A percentile compares a stretch with the other conserved stretches of the same genome.
Evolutionary conservation across 2,113 vertebrate species (phyloP).

Genomic region (Nesoenas mayeri): DNA sequence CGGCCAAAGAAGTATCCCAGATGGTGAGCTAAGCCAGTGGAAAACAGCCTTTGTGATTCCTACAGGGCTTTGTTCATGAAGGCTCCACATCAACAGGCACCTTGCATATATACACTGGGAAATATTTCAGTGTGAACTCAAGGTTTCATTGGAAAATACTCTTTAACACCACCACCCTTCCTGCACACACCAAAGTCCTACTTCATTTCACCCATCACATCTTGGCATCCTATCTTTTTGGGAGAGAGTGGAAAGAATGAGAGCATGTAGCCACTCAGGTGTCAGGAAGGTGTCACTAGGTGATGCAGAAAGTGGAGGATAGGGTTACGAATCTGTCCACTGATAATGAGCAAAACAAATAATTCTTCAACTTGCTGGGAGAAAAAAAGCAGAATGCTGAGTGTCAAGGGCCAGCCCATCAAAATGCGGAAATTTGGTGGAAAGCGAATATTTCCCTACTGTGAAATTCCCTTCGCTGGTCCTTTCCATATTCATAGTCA

Average conservation of each 20-base stretch:
- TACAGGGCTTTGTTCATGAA: not conserved
- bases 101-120: not conserved
- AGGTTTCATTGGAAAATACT: not conserved
- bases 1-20: accelerated
- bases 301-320: not conserved
- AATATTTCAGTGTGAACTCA: not conserved
- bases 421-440: not conserved
- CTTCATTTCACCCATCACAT: not conserved
- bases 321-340: not conserved
- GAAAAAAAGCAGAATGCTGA: not conserved
- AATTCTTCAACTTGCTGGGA: not conserved
- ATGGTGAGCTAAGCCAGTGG: not conserved
- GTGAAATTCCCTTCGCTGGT: not conserved
- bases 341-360: not conserved
- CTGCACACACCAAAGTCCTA: not conserved
- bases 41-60: not conserved
- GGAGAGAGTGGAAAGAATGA: not conserved
- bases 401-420: not conserved
- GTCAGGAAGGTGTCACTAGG: not conserved
- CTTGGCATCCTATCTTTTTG: not conserved
- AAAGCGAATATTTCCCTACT: not conserved
- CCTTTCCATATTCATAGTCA: not conserved
- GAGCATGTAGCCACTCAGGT: not conserved
- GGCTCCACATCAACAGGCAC: not conserved
- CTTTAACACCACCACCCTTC: not conserved